Conservation (phyloP, 2,888 invertebrate species). For the Drosophila mulleri region DNA sequence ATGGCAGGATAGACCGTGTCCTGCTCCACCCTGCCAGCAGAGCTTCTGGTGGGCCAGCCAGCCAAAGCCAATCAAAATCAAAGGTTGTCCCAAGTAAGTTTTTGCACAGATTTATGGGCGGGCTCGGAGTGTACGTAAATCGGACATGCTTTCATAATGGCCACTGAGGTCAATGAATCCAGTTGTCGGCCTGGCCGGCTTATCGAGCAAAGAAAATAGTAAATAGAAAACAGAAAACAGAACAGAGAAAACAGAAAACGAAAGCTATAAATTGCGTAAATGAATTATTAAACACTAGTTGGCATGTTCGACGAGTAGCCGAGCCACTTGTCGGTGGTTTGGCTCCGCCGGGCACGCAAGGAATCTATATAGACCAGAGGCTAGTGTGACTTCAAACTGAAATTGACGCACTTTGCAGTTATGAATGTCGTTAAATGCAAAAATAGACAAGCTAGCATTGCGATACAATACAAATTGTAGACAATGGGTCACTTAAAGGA, state of each 20-base stretch:
- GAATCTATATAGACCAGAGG: neutral
- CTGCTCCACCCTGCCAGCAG: conserved; percentile 82
- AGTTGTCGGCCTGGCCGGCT: conserved; percentile 31
- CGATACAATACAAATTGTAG: conserved; percentile 15
- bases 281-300: conserved; percentile 60
- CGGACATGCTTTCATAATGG: neutral
- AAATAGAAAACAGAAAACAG: conserved; percentile 44
- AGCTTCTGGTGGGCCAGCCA: conserved; percentile 85
- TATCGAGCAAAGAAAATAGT: conserved; percentile 29
- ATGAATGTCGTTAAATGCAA: conserved; percentile 39
- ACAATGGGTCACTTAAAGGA: conserved; percentile 49
- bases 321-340: neutral
- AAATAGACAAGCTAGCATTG: conserved; percentile 39
- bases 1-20: conserved; percentile 74
- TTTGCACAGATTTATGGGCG: conserved; percentile 32
- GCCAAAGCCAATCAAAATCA: conserved; percentile 83
- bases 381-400: conserved; percentile 34
- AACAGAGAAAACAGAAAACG: conserved; percentile 35
- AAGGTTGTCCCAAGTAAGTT: conserved; percentile 80
- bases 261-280: conserved; percentile 76
- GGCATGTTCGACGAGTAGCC: conserved; percentile 28
- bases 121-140: neutral
- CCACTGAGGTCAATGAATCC: conserved; percentile 65
- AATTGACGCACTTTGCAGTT: conserved; percentile 53
- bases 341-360: conserved; percentile 34